Evolutionary conservation across 2,888 invertebrate species (phyloP), one percentile per base, ranked within the genome.

Genomic region (Melitaea athalia): DNA sequence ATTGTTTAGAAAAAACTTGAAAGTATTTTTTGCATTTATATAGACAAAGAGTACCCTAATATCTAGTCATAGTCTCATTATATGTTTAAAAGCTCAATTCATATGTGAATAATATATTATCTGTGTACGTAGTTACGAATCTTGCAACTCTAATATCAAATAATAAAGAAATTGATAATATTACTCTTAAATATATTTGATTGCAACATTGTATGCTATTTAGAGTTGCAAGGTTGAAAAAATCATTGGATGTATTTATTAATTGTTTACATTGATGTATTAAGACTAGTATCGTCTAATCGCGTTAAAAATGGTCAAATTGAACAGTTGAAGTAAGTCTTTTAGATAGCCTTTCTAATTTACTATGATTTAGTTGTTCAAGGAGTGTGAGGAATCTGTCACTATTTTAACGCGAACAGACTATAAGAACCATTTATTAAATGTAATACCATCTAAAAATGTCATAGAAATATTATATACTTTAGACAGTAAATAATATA

Each of bases 21-120:
- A 61, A 61, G 57, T 42, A 57, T 57, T 61, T n/a, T 59, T 64
- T 57, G 64, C 64, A 64, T 64, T 65, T 65, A 60, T 43, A 65
- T 17, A 17, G 33, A 60, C 65, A 60, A 60, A 60, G 65, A 65
- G 60, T 65, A 65, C 60, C 65, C 65, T 45, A 65, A 45, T 6
- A 14, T 65, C 65, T 65, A 65, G 65, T 65, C 65, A 65, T 57
- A 17, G 12, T 15, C 60, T 65, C 60, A 60, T 60, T 52, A 60
- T 45, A 59, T 42, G 38, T 59, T 65, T 14, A 43, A 31, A 60
- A 65, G 65, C 65, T 60, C 43, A 50, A 53, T 65, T 65, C 60
- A 42, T 52, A 45, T 65, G 52, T 53, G 45, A 65, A 59, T 60
- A 60, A 52, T 43, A 52, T 17, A 14, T 60, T 3, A 45, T 43